Conservation (phyloP, 1,140 invertebrate genomes). For the Coboldia fuscipes region DNA sequence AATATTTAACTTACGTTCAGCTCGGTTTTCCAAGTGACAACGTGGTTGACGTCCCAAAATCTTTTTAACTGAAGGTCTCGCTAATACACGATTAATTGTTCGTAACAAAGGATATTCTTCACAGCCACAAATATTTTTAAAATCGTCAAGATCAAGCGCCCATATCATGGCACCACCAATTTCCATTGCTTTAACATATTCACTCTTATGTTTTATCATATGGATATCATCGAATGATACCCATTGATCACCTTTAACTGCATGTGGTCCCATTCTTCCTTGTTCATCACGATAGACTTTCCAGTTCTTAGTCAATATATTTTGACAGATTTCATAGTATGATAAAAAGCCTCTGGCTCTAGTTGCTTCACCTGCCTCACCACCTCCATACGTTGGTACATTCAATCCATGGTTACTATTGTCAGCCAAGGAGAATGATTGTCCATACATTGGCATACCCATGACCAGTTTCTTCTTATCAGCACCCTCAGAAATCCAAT, state of each 20-base stretch:
- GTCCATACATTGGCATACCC: constrained; percentile 70
- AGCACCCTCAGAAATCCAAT: constrained; percentile 59
- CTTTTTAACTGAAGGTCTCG: too few species aligned
- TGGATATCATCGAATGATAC: constrained; percentile 62
- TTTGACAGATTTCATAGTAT: constrained; percentile 69
- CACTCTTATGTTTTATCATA: constrained; percentile 46
- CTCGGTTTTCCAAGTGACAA: constrained; percentile 13
- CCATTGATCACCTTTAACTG: constrained; percentile 55
- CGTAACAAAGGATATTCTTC: constrained; percentile 57
- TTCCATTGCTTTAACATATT: constrained; percentile 49
- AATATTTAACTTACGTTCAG: constrained; percentile 11
- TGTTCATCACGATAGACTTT: constrained; percentile 38
- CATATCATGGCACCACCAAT: constrained; percentile 74
- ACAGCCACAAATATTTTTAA: constrained; percentile 51
- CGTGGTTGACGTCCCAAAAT: constrained; percentile 24
- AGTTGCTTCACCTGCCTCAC: constrained; percentile 58
- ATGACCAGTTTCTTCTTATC: constrained; percentile 48
- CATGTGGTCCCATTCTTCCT: constrained; percentile 53
- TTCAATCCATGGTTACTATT: constrained; percentile 37
- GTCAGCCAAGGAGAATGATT: constrained; percentile 56
- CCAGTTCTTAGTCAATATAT: constrained; percentile 40
- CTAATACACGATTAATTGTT: constrained; percentile 53
- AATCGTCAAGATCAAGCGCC: constrained; percentile 56
- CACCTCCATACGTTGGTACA: constrained; percentile 48
- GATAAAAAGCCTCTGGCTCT: constrained; percentile 57